Percentiles rank a stretch among this genome's conserved stretches.
Conservation (phyloP, 2,888 invertebrate species). For the Cantharis lateralis region DNA sequence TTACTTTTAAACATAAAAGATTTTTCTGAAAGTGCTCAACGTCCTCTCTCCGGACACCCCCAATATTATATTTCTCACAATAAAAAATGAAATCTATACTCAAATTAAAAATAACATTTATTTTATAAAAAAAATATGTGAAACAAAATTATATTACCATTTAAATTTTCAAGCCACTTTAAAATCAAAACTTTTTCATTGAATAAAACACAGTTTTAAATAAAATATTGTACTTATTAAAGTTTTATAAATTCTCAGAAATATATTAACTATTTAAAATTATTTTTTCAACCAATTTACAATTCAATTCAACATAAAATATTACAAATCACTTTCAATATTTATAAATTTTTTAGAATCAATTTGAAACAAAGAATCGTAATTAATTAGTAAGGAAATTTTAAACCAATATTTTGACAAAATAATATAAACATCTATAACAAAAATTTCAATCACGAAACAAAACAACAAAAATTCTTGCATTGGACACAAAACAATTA, state of each 20-base stretch:
- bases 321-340: neutral
- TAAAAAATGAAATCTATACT: neutral
- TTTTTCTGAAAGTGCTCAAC: no score
- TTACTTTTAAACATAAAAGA: no score
- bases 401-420: neutral
- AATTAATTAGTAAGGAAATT: neutral
- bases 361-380: neutral
- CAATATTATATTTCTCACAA: neutral
- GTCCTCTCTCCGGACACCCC: no score
- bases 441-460: neutral
- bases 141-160: neutral
- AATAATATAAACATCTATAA: neutral
- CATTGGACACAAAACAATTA: neutral
- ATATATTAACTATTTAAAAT: conserved; percentile 2
- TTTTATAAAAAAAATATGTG: neutral
- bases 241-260: conserved; percentile 3
- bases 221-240: neutral
- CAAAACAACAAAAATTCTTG: neutral
- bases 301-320: neutral
- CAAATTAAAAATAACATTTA: neutral
- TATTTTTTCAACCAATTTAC: neutral
- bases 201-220: neutral
- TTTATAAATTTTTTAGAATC: neutral
- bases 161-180: neutral
- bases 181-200: neutral